Conservation (phyloP, 2,888 invertebrate genomes). For the Eucera pruinosa region DNA sequence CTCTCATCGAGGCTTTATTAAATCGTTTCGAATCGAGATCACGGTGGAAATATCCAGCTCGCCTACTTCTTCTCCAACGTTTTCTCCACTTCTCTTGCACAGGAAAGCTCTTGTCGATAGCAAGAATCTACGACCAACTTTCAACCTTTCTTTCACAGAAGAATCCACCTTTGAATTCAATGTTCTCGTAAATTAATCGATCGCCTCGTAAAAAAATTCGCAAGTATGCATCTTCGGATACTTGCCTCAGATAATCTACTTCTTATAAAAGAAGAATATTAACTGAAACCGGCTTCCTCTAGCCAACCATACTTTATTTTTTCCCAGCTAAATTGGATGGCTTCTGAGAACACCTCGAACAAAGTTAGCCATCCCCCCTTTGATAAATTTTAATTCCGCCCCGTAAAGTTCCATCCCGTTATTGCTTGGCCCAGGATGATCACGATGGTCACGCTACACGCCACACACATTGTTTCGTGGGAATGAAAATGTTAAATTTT, state of each 20-base stretch:
- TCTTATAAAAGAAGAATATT: conserved; percentile 21
- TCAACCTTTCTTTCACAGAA: neutral
- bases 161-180: neutral
- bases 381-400: conserved; percentile 45
- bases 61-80: neutral
- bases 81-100: neutral
- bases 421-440: conserved; percentile 24
- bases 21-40: conserved; percentile 37
- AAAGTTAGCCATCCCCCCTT: conserved; percentile 24
- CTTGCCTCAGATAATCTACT: conserved; percentile 23
- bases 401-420: conserved; percentile 36
- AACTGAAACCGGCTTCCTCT: conserved; percentile 8
- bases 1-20: conserved; percentile 19
- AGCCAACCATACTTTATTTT: conserved; percentile 32
- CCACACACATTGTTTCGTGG: neutral
- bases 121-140: conserved; percentile 14
- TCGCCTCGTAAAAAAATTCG: neutral
- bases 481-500: neutral
- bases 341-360: conserved; percentile 21
- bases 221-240: neutral
- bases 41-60: conserved; percentile 4
- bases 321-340: conserved; percentile 41
- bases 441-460: neutral
- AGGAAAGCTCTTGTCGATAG: neutral
- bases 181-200: conserved; percentile 38